A percentile compares a stretch with the other conserved stretches of the same genome.
These are phyloP conservation scores for Hydraecia micacea DNA, from an alignment of 2,888 invertebrate genomes.

Conservation along the genomic window DNA sequence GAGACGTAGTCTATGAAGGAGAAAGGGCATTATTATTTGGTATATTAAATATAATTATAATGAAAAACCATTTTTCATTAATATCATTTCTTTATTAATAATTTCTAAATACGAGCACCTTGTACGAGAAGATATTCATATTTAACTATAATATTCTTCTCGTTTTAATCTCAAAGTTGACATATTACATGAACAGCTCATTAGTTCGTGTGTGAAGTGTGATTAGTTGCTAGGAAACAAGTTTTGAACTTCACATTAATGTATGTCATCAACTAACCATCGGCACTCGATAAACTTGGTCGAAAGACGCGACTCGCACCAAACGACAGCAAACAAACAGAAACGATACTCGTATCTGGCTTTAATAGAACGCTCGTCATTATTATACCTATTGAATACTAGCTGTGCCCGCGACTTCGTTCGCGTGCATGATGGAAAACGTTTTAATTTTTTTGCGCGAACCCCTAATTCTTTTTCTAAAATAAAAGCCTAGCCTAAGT, in stretches of 20 bases:
- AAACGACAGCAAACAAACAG: slow-evolving; percentile 6
- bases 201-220: slow-evolving; percentile 13
- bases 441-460: too few species aligned
- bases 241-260: slow-evolving; percentile 15
- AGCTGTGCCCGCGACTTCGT: too few species aligned
- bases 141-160: neutral
- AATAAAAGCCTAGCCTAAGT: too few species aligned
- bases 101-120: neutral
- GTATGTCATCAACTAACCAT: neutral
- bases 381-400: slow-evolving; percentile 18
- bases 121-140: neutral
- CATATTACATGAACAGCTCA: neutral
- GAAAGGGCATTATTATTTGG: neutral
- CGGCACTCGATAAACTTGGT: neutral
- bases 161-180: neutral
- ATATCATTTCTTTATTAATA: neutral
- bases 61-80: neutral
- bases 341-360: slow-evolving; percentile 10
- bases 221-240: slow-evolving; percentile 24
- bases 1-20: neutral
- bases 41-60: neutral
- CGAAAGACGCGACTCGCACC: neutral
- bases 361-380: slow-evolving; percentile 3
- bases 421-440: too few species aligned
- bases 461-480: too few species aligned